Percentiles rank a stretch among this genome's conserved stretches.
These are phyloP conservation scores for Ranitomeya imitator DNA, from an alignment of 2,113 vertebrate genomes.

Conservation along the genomic window DNA sequence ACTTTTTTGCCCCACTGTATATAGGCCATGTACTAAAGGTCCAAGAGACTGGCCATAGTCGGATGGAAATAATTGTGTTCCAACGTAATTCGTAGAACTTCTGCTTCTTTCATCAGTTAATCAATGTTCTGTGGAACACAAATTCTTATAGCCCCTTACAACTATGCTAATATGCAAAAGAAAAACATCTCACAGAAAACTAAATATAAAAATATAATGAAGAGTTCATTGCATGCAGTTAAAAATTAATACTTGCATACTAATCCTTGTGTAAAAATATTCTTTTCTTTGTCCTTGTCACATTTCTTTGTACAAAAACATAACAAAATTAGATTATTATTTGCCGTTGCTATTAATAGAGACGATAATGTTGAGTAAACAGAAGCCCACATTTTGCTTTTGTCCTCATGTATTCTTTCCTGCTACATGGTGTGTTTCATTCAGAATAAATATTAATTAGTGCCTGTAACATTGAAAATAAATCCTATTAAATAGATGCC, in stretches of 20 bases:
- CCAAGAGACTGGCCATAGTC: no score
- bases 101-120: no score
- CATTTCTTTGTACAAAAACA: constrained; percentile 19
- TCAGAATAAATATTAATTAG: constrained; percentile 39
- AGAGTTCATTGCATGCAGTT: neutral
- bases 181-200: neutral
- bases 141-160: neutral
- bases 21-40: no score
- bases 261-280: neutral
- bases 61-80: no score
- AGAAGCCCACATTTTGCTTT: constrained; percentile 18
- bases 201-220: neutral
- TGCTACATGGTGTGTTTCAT: constrained; percentile 26
- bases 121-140: neutral
- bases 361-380: constrained; percentile 4
- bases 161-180: neutral
- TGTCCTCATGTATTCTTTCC: constrained; percentile 4
- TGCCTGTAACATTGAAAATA: constrained; percentile 18
- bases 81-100: no score
- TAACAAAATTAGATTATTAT: constrained; percentile 17
- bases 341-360: constrained; percentile 18
- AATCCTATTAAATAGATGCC: constrained; percentile 19
- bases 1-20: no score
- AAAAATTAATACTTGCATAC: constrained; percentile 5
- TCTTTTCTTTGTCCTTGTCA: constrained; percentile 1